phyloP scores from a whole-genome alignment of 1,140 invertebrate genomes.

The Cotesia typhae region DNA sequence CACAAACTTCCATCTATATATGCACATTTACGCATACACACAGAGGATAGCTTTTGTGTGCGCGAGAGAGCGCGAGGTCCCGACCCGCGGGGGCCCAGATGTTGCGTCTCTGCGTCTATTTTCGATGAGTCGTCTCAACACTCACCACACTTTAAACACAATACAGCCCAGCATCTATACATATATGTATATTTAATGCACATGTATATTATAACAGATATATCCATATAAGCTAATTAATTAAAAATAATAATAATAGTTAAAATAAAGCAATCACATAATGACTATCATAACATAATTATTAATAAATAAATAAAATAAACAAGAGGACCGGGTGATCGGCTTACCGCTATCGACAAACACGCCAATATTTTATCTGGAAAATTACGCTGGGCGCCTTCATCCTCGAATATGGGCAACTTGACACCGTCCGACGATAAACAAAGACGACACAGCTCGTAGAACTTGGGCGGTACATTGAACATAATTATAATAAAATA shows the following conservation, averaged over 20 bases:
- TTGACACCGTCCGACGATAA: slow-evolving; percentile 67
- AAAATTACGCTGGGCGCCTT: slow-evolving; percentile 62
- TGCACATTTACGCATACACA: slow-evolving; percentile 14
- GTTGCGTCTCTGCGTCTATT: slow-evolving; percentile 56
- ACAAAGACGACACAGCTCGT: slow-evolving; percentile 68
- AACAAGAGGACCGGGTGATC: background rate
- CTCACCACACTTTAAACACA: too few species aligned
- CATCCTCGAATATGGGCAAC: slow-evolving; percentile 66
- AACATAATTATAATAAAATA: slow-evolving; percentile 58
- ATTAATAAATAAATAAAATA: slow-evolving; percentile 2
- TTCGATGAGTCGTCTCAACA: slow-evolving; percentile 38
- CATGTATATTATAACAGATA: too few species aligned
- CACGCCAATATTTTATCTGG: slow-evolving; percentile 65
- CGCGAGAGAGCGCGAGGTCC: slow-evolving; percentile 27
- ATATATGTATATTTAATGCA: too few species aligned
- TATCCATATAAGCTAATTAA: background rate
- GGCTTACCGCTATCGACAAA: slow-evolving; percentile 64
- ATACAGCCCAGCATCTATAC: too few species aligned
- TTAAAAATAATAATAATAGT: background rate
- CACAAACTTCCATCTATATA: slow-evolving; percentile 1
- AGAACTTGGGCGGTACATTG: slow-evolving; percentile 66
- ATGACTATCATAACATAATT: too few species aligned
- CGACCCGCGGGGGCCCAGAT: slow-evolving; percentile 47
- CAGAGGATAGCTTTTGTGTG: background rate
- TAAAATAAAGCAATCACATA: background rate